Evolutionary conservation across 2,113 vertebrate genomes (phyloP).

Genomic region (Hippocampus comes): DNA sequence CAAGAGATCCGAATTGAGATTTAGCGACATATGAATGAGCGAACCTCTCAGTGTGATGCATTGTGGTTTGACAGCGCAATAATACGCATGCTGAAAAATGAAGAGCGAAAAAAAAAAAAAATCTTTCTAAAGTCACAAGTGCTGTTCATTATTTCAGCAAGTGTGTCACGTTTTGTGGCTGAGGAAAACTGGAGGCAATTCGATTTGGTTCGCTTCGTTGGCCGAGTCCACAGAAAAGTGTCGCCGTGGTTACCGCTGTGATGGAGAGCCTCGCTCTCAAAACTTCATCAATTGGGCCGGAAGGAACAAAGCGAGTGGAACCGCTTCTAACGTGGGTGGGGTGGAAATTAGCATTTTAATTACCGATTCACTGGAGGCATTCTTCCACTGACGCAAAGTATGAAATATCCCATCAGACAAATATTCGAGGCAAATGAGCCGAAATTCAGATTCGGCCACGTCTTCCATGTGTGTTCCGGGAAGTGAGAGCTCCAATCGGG

Average conservation of each 20-base stretch:
- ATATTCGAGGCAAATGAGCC: background rate
- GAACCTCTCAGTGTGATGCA: background rate
- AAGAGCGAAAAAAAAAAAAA: background rate
- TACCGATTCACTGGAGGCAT: slow-evolving; percentile 3
- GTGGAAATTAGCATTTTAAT: slow-evolving; percentile 2
- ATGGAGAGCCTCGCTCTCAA: background rate
- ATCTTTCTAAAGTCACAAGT: too few species aligned
- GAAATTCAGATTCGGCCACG: slow-evolving; percentile 16
- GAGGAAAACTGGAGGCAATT: background rate
- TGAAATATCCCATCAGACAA: background rate
- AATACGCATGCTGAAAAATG: background rate
- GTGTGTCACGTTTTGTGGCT: background rate
- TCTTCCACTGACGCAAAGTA: background rate
- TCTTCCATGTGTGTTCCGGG: slow-evolving; percentile 1
- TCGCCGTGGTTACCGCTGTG: background rate
- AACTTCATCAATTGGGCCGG: background rate
- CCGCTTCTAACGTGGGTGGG: background rate
- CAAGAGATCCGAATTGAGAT: background rate
- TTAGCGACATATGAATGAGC: background rate
- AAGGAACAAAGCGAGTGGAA: background rate
- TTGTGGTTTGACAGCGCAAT: background rate
- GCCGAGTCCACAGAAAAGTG: background rate
- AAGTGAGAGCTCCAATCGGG: background rate
- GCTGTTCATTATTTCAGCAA: background rate
- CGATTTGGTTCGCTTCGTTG: background rate